Base-by-base conservation (phyloP, 2,888 invertebrate species). In the Caenorhabditis sp. region DNA sequence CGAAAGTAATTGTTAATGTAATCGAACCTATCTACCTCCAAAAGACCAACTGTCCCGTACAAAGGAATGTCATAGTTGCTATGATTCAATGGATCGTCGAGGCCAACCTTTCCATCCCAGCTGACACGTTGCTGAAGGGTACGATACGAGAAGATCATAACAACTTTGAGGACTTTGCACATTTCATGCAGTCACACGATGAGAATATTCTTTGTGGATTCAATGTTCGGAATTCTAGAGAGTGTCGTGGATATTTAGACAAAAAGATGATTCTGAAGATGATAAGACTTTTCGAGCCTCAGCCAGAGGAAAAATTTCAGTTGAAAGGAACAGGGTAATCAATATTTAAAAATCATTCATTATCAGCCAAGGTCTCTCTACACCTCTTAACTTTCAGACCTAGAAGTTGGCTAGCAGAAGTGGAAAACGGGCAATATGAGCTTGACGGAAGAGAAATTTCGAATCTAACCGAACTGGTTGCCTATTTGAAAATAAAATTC, bases 61-160 rank as follows among this genome's bases (percentile, higher is more conserved):
- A 76, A 50, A 24, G 15, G 11, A 67, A 56, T 15, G 18, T 81
- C 9, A 61, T 81, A 0, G 50, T 15, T 20, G 58, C 70, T 6
- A 76, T 81, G 81, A 20, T 67, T n/a, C 76, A 76, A 32, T 81
- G 81, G 81, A 81, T 81, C n/a, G 20, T 81, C 40, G 69, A 65
- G 51, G 44, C 15, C 20, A 81, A 76, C 40, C 58, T 81, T 11
- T 81, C 81, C 15, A 61, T 70, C 11, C 61, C 76, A 28, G 81
- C 76, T 4, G 81, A 81, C 32, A 76, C 81, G n/a, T n/a, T 81
- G 20, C 28, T 81, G 20, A 76, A 55, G 47, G 67, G 51, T 24
- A 22, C 70, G 1, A 67, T 81, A 8, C 40, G 44, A 55, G 76
- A 76, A 20, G 71, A 81, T 20, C 44, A 62, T 5, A 61, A 60